Evolutionary conservation across 2,113 vertebrate species (phyloP), one percentile per base, ranked within the genome.

Genomic region (Pao palembangensis): DNA sequence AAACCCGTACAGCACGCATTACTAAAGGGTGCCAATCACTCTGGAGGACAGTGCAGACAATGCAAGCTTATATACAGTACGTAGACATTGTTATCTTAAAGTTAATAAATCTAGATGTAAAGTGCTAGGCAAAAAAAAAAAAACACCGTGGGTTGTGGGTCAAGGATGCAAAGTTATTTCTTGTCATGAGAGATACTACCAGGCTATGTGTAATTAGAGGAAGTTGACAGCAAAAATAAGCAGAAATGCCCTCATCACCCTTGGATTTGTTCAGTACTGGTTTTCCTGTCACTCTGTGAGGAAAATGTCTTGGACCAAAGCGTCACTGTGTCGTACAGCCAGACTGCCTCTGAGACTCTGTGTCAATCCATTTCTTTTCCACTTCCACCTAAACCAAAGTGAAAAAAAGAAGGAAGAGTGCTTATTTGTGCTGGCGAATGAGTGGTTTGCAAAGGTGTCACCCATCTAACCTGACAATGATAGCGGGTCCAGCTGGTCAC

Each of bases 311-410:
- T 4, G 19, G 58, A 68, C 17, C 41, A 56, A 53, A 67, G 1
- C 6, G 47, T 91, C 86, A 92, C 74, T 99, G 96, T 59, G 93
- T 92, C 47, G 91, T 69, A 43, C 96, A 99, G 55, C 88, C 91
- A 19, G 92, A 87, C 14, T 93, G 87, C 76, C 84, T 94, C 69
- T 91, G 87, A 23, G 91, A 87, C 73, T 98, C 95, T 23, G 91
- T 92, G 61, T 92, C 92, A 79, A 98, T 95, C 92, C 92, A 92
- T 75, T 96, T 98, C 90, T 93, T 96, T 81, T 99, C 95, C 81
- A 99, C 98, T 87, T 98, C 94, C 86, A 99, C 93, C 96, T 99
- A 69, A 55, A 67, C 25, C 25, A 28, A 28, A 4, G 76, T 16
- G 20, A 54, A 63, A 18, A 1, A 44, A 6, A 81, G 23, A 47